Percentiles rank a stretch among this genome's conserved stretches.
These are phyloP conservation scores for Xiphias gladius DNA, from an alignment of 2,113 vertebrate genomes.

Conservation along the genomic window DNA sequence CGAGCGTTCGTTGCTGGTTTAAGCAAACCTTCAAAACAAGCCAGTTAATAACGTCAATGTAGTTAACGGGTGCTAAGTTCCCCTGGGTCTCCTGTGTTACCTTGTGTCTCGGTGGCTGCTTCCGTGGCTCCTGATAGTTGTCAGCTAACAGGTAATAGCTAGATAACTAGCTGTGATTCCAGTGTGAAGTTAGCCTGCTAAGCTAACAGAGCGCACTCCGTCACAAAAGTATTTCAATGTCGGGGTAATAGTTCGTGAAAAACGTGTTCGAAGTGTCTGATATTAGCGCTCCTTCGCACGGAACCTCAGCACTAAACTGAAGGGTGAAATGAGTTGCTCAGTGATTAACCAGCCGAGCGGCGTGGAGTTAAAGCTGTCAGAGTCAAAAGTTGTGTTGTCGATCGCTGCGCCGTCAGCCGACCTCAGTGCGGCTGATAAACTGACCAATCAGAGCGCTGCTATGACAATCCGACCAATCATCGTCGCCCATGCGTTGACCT, in stretches of 20 bases:
- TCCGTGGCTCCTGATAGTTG: slow-evolving; percentile 1
- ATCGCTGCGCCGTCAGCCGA: not conserved
- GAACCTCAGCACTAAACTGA: not conserved
- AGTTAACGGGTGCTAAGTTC: not conserved
- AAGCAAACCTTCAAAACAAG: not conserved
- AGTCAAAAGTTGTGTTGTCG: not conserved
- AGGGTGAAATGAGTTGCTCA: not conserved
- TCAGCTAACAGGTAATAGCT: slow-evolving; percentile 3
- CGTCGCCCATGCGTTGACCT: not conserved
- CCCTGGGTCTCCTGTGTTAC: slow-evolving; percentile 20
- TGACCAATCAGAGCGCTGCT: slow-evolving; percentile 56
- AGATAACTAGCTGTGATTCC: slow-evolving; percentile 5
- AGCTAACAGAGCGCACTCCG: slow-evolving; percentile 50
- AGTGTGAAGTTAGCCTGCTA: slow-evolving; percentile 21
- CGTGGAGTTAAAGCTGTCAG: not conserved
- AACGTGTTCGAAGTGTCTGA: accelerated
- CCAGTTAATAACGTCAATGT: not conserved
- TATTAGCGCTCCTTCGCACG: not conserved
- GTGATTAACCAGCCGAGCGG: not conserved
- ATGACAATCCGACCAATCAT: slow-evolving; percentile 43
- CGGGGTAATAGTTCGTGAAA: not conserved
- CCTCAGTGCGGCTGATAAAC: not conserved
- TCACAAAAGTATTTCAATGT: not conserved
- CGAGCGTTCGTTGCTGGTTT: not conserved
- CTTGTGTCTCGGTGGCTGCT: slow-evolving; percentile 23